A percentile compares a stretch with the other conserved stretches of the same genome.
Evolutionary conservation across 1,140 invertebrate species (phyloP).

Genomic region (Drosophila funebris): DNA sequence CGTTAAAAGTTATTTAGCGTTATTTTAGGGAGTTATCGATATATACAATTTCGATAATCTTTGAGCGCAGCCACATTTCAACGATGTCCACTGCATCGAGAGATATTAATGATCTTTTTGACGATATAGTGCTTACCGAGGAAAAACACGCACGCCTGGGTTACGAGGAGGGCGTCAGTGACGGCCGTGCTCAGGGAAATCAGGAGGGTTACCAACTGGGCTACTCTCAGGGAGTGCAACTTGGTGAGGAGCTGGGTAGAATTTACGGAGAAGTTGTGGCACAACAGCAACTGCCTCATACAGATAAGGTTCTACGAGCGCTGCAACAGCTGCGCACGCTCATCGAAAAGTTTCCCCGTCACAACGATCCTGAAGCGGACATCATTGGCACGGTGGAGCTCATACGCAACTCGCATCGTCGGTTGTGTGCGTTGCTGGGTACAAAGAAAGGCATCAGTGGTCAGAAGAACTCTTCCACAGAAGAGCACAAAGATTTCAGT

Average conservation of each 20-base stretch:
- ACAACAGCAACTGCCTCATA: slow-evolving; percentile 59
- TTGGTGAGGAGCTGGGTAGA: slow-evolving; percentile 87
- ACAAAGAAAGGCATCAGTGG: slow-evolving; percentile 65
- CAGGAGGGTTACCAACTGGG: slow-evolving; percentile 87
- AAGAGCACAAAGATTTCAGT: slow-evolving; percentile 63
- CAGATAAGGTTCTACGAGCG: slow-evolving; percentile 83
- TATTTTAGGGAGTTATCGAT: not conserved
- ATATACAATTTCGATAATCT: not conserved
- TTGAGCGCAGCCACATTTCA: not conserved
- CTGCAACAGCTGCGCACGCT: slow-evolving; percentile 86
- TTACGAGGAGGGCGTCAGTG: slow-evolving; percentile 86
- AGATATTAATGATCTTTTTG: slow-evolving; percentile 88
- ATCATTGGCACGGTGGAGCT: slow-evolving; percentile 86
- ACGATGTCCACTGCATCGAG: slow-evolving; percentile 53
- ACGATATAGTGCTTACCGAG: slow-evolving; percentile 87
- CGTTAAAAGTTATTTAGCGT: not conserved
- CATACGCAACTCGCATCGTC: slow-evolving; percentile 88
- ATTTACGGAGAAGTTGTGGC: slow-evolving; percentile 85
- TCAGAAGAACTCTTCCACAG: not conserved
- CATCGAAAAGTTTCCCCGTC: slow-evolving; percentile 87
- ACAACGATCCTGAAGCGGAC: slow-evolving; percentile 87
- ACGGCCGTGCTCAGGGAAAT: slow-evolving; percentile 85
- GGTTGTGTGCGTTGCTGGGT: slow-evolving; percentile 88
- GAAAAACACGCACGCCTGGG: slow-evolving; percentile 85
- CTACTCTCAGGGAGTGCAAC: slow-evolving; percentile 87